phyloP scores from a whole-genome alignment of 2,797 vertebrate genomes.

The Falco cherrug region DNA sequence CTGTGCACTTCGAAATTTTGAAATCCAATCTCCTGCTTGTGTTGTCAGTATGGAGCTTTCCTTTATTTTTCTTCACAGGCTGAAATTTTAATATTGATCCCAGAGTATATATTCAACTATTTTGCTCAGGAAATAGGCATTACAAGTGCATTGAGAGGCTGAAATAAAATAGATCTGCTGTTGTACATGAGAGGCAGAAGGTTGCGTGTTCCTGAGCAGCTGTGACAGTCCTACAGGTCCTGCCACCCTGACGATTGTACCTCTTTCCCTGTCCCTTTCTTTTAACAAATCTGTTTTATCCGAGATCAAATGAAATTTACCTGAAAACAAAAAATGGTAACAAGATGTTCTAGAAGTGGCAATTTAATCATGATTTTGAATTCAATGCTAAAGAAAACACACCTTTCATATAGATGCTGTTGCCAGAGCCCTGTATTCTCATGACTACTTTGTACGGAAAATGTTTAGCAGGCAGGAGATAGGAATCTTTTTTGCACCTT shows the following conservation, averaged over 20 bases:
- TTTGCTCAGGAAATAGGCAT: background rate
- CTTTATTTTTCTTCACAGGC: background rate
- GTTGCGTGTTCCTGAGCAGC: background rate
- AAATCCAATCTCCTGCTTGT: background rate
- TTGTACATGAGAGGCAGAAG: background rate
- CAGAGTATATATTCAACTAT: background rate
- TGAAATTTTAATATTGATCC: background rate
- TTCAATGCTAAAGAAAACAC: background rate
- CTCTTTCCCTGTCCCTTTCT: background rate
- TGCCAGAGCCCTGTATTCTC: background rate
- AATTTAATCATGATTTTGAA: background rate
- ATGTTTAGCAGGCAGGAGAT: background rate
- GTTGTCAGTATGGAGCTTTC: background rate
- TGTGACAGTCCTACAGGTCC: background rate
- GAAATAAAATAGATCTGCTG: background rate
- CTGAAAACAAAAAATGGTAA: background rate
- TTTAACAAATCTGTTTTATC: background rate
- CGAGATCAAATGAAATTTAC: background rate
- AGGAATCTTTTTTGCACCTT: background rate
- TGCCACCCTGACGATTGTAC: background rate
- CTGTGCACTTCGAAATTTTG: background rate
- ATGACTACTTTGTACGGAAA: background rate
- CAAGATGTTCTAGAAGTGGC: background rate
- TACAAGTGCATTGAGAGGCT: background rate
- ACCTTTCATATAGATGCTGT: background rate